Evolutionary conservation across 2,797 vertebrate genomes (phyloP).

Genomic region (Micrastur ruficollis): DNA sequence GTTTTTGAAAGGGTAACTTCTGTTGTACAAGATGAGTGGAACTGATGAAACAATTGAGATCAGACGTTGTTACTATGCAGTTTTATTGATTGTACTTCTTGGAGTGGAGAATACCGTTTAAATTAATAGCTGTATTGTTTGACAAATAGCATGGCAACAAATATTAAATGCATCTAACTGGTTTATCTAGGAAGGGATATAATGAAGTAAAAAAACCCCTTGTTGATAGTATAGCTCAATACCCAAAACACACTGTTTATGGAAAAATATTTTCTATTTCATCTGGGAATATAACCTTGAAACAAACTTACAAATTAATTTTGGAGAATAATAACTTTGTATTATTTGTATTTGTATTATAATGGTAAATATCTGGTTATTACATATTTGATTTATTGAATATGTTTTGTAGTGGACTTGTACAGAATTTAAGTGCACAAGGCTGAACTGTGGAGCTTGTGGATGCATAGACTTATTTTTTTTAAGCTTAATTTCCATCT

Average conservation of each 20-base stretch:
- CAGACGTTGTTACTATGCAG: not conserved
- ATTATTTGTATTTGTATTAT: not conserved
- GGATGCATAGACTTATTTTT: not conserved
- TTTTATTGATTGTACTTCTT: not conserved
- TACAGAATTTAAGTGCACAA: not conserved
- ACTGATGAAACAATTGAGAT: not conserved
- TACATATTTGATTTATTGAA: not conserved
- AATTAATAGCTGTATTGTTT: not conserved
- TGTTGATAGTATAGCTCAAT: not conserved
- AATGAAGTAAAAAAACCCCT: not conserved
- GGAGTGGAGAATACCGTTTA: not conserved
- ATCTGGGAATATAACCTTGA: not conserved
- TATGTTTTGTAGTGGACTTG: not conserved
- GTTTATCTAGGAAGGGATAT: not conserved
- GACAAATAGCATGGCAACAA: not conserved
- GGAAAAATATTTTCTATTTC: not conserved
- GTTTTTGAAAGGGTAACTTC: not conserved
- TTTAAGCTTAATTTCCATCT: not conserved
- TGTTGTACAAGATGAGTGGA: not conserved
- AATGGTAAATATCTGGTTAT: not conserved
- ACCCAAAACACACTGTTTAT: not conserved
- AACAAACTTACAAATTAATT: not conserved
- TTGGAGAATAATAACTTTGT: not conserved
- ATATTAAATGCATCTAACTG: not conserved
- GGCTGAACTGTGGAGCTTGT: not conserved